These are phyloP conservation scores for Liodrosophila aerea DNA, from an alignment of 2,888 invertebrate genomes.

Conservation along the genomic window DNA sequence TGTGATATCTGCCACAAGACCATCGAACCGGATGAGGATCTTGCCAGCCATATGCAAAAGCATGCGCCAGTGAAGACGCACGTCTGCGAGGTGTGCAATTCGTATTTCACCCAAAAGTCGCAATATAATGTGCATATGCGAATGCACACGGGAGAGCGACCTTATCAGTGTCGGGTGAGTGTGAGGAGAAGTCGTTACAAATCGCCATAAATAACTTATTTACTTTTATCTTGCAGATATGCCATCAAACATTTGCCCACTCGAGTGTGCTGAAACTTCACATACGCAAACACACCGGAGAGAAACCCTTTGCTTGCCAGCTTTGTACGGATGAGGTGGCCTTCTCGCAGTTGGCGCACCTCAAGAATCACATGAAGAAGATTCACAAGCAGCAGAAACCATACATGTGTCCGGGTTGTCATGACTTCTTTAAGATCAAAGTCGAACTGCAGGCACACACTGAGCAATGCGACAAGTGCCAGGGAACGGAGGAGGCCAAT, in stretches of 20 bases:
- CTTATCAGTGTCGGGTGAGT: conserved; percentile 90
- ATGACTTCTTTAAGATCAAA: conserved; percentile 89
- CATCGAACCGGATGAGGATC: conserved; percentile 91
- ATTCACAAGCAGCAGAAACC: conserved; percentile 91
- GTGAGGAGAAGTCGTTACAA: accelerated
- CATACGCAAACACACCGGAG: conserved; percentile 91
- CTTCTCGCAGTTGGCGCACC: conserved; percentile 92
- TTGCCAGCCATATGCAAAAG: conserved; percentile 90
- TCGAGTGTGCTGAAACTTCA: conserved; percentile 93
- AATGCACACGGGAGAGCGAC: conserved; percentile 92
- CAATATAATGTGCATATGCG: conserved; percentile 92
- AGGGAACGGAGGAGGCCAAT: conserved; percentile 24
- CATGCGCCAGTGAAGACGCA: conserved; percentile 89
- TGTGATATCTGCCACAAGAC: conserved; percentile 92
- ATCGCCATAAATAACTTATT: neutral
- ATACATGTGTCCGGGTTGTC: conserved; percentile 89
- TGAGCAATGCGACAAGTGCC: conserved; percentile 82
- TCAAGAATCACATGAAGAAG: conserved; percentile 93
- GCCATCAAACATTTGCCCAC: conserved; percentile 87
- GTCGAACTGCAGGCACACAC: conserved; percentile 87
- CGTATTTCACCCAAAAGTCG: conserved; percentile 91
- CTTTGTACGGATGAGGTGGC: conserved; percentile 86
- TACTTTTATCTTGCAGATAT: conserved; percentile 66
- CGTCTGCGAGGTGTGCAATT: conserved; percentile 90
- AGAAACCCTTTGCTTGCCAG: conserved; percentile 90